These are phyloP conservation scores for Telmatochromis brichardi DNA, from an alignment of 2,113 vertebrate species.

Conservation along the genomic window DNA sequence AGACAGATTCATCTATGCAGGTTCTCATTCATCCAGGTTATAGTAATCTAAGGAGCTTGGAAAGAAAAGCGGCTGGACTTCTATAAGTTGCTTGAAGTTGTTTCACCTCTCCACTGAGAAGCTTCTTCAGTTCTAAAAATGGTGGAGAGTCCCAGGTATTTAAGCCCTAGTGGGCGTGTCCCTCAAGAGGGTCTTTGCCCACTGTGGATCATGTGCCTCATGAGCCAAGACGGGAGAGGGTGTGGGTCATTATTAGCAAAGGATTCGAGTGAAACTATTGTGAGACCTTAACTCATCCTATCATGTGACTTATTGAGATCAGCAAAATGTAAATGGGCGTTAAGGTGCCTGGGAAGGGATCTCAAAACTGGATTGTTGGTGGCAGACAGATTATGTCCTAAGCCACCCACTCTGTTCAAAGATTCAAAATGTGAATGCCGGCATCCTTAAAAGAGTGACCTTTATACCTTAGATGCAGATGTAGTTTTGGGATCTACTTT, in stretches of 20 bases:
- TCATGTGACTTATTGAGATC: neutral
- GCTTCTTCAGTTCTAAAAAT: neutral
- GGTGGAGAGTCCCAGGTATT: neutral
- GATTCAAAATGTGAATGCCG: neutral
- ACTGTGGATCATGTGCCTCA: neutral
- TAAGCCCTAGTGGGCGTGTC: neutral
- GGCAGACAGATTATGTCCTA: neutral
- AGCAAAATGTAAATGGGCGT: accelerated
- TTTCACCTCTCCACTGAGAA: neutral
- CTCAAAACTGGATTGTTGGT: neutral
- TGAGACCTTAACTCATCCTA: neutral
- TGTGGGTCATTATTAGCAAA: neutral
- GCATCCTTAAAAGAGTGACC: neutral
- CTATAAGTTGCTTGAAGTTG: neutral
- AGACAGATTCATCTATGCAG: neutral
- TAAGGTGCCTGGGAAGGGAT: neutral
- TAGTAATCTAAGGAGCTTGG: neutral
- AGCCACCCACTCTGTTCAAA: neutral
- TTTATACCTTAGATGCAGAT: neutral
- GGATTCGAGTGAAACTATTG: neutral
- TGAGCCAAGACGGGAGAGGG: neutral
- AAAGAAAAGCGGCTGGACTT: neutral
- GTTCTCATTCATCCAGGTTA: neutral
- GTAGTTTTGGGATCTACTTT: neutral
- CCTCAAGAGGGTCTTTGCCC: neutral